Percentiles rank a stretch among this genome's conserved stretches.
Evolutionary conservation across 1,140 invertebrate genomes (phyloP).

Genomic region (Hyposmocoma kahamanoa): DNA sequence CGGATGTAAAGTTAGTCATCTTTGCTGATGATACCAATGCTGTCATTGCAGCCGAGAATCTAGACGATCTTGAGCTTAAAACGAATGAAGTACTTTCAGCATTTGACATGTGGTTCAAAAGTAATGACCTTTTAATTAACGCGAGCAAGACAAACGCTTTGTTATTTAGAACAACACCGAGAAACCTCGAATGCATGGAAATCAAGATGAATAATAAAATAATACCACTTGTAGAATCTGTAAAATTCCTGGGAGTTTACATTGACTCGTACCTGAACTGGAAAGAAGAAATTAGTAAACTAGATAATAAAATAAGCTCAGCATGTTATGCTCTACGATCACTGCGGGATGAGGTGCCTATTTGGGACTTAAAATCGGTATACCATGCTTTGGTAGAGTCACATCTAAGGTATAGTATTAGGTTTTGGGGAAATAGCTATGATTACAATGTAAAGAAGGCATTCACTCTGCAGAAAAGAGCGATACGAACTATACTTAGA

Average conservation of each 20-base stretch:
- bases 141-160: not conserved
- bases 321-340: too few relatives aligned
- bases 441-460: conserved; percentile 5
- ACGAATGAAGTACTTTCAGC: not conserved
- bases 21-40: conserved; percentile 6
- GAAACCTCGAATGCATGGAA: not conserved
- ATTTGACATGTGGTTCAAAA: conserved; percentile 1
- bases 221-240: too few relatives aligned
- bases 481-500: conserved; percentile 1
- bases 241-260: too few relatives aligned
- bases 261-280: too few relatives aligned
- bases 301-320: too few relatives aligned
- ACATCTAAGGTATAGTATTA: too few relatives aligned
- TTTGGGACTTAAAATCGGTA: too few relatives aligned
- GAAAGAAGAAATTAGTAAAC: too few relatives aligned
- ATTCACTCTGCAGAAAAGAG: not conserved
- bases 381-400: too few relatives aligned
- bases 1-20: too few relatives aligned
- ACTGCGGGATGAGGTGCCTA: too few relatives aligned
- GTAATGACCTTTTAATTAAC: not conserved
- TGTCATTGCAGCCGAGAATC: not conserved
- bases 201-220: too few relatives aligned
- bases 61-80: not conserved
- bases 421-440: conserved; percentile 5
- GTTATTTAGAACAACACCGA: not conserved